Conservation (phyloP, 2,888 invertebrate species). For the Allophyes oxyacanthae region DNA sequence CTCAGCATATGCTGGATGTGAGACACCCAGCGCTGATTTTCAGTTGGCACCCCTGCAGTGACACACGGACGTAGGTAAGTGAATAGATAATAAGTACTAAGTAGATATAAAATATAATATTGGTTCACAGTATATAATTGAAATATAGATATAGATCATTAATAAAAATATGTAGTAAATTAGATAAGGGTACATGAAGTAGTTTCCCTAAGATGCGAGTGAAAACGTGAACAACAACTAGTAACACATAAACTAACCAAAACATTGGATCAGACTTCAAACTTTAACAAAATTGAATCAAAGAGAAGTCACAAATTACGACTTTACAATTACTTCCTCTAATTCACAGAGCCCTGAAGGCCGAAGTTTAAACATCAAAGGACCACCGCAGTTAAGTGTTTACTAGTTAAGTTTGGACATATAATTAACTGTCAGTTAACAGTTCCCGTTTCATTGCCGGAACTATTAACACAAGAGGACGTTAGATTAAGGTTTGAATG, state of each 20-base stretch:
- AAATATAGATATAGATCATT: no score
- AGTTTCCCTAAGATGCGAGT: no score
- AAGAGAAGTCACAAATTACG: conserved; percentile 32
- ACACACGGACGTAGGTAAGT: no score
- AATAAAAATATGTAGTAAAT: no score
- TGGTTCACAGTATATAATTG: no score
- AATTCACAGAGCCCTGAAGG: conserved; percentile 13
- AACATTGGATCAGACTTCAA: conserved; percentile 5
- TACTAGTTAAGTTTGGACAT: conserved; percentile 21
- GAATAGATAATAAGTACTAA: no score
- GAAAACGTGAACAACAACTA: no score
- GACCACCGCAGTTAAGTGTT: conserved; percentile 24
- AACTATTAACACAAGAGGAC: conserved; percentile 13
- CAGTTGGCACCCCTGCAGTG: no score
- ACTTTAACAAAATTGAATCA: conserved; percentile 31
- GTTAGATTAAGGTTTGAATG: conserved; percentile 19
- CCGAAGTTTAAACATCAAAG: conserved; percentile 29
- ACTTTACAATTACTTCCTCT: conserved; percentile 22
- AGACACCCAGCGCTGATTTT: no score
- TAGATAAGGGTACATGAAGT: no score
- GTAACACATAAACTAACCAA: conserved; percentile 7
- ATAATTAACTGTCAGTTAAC: conserved; percentile 42
- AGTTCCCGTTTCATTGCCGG: conserved; percentile 25
- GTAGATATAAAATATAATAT: no score
- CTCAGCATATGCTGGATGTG: no score